Conservation (phyloP, 1,140 invertebrate species). For the Drosophila leontia region DNA sequence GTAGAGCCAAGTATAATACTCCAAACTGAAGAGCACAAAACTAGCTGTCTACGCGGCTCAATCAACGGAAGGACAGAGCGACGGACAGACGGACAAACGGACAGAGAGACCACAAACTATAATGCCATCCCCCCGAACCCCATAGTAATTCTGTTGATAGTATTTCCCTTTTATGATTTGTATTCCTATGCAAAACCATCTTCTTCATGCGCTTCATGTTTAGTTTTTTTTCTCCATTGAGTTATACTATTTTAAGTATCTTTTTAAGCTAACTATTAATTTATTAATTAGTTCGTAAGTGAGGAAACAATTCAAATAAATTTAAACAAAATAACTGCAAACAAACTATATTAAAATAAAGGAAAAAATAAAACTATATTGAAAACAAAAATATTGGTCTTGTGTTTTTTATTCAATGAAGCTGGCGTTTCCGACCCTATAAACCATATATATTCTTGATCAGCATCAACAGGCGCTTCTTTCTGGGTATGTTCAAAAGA, state of each 20-base stretch:
- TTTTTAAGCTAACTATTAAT: constrained; percentile 82
- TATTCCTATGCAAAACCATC: constrained; percentile 46
- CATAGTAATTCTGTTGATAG: constrained; percentile 61
- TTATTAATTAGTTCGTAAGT: constrained; percentile 83
- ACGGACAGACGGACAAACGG: constrained; percentile 12
- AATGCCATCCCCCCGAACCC: constrained; percentile 21
- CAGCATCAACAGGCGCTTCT: no score
- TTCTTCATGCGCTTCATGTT: constrained; percentile 67
- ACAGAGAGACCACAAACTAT: constrained; percentile 19
- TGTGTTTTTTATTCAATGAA: no score
- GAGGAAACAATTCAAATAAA: constrained; percentile 65
- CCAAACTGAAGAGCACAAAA: constrained; percentile 36
- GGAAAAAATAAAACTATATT: constrained; percentile 78
- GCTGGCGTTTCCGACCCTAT: no score
- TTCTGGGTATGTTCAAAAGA: no score
- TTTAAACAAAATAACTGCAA: constrained; percentile 77
- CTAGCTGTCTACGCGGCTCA: constrained; percentile 34
- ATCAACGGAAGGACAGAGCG: constrained; percentile 17
- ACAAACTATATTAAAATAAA: constrained; percentile 75
- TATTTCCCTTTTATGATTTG: constrained; percentile 64
- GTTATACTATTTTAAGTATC: constrained; percentile 67
- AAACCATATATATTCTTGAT: no score
- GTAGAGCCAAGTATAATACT: constrained; percentile 41
- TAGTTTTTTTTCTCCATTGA: constrained; percentile 53
- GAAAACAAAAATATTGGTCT: constrained; percentile 51